Conservation (phyloP, 2,113 vertebrate genomes). For the Hydrochoerus hydrochaeris region DNA sequence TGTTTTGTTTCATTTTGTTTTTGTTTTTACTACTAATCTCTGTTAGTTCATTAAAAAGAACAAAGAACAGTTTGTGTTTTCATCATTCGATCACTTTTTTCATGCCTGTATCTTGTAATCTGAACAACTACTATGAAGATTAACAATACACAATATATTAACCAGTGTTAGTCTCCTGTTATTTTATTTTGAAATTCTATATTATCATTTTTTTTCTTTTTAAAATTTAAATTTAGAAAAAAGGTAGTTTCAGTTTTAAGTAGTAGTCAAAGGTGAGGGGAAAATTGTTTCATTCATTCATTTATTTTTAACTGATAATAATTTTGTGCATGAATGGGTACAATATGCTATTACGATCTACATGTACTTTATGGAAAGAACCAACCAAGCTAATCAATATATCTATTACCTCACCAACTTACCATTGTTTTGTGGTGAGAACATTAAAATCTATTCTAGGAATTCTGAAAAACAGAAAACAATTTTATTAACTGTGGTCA, state of each 20-base stretch:
- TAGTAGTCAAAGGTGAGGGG: background rate
- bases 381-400: background rate
- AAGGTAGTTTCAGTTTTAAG: conserved; percentile 7
- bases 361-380: background rate
- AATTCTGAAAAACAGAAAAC: background rate
- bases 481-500: background rate
- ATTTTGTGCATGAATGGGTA: background rate
- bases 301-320: background rate
- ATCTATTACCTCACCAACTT: background rate
- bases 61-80: no score
- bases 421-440: background rate
- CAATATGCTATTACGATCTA: background rate
- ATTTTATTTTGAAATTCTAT: no score
- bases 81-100: no score
- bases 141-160: no score
- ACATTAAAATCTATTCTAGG: background rate
- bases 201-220: no score
- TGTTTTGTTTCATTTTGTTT: no score
- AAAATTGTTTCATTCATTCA: background rate
- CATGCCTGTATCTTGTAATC: no score
- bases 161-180: no score
- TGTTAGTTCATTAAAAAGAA: no score
- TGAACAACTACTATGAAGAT: no score
- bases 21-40: no score
- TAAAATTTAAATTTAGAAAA: no score